phyloP scores from a whole-genome alignment of 1,140 invertebrate species.

The Galleria mellonella region DNA sequence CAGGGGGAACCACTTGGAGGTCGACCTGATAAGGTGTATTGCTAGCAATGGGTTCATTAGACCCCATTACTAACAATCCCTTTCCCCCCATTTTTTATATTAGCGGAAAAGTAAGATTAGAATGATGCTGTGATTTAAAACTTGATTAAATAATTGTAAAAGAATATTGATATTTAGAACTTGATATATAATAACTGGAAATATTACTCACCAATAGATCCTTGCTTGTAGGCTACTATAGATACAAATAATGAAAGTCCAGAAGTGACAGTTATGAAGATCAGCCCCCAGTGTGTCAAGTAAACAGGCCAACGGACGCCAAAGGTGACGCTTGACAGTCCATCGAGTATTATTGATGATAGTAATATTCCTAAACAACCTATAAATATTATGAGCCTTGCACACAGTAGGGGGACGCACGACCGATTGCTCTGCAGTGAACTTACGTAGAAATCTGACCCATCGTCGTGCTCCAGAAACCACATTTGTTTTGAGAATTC shows the following conservation, averaged over 20 bases:
- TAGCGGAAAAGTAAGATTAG: too few relatives aligned
- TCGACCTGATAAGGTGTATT: too few relatives aligned
- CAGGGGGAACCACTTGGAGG: too few relatives aligned
- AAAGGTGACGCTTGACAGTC: neutral
- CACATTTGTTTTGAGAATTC: constrained; percentile 32
- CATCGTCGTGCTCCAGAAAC: constrained; percentile 30
- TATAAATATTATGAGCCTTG: constrained; percentile 36
- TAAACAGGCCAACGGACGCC: constrained; percentile 39
- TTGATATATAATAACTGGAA: too few relatives aligned
- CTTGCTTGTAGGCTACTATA: constrained; percentile 19
- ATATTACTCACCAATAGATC: constrained; percentile 41
- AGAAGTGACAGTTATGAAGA: constrained; percentile 33
- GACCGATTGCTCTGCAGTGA: constrained; percentile 38
- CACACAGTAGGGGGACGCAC: constrained; percentile 27
- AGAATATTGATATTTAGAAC: too few relatives aligned
- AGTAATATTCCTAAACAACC: constrained; percentile 33
- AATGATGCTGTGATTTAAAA: too few relatives aligned
- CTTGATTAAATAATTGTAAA: too few relatives aligned
- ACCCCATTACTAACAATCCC: too few relatives aligned
- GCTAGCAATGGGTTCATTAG: too few relatives aligned
- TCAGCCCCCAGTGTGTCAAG: constrained; percentile 53
- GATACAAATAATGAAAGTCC: constrained; percentile 38
- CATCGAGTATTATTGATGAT: constrained; percentile 31
- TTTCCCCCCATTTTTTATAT: too few relatives aligned
- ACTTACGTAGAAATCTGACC: constrained; percentile 45